Conservation (phyloP, 2,113 vertebrate species). For the Phyllopteryx taeniolatus region DNA sequence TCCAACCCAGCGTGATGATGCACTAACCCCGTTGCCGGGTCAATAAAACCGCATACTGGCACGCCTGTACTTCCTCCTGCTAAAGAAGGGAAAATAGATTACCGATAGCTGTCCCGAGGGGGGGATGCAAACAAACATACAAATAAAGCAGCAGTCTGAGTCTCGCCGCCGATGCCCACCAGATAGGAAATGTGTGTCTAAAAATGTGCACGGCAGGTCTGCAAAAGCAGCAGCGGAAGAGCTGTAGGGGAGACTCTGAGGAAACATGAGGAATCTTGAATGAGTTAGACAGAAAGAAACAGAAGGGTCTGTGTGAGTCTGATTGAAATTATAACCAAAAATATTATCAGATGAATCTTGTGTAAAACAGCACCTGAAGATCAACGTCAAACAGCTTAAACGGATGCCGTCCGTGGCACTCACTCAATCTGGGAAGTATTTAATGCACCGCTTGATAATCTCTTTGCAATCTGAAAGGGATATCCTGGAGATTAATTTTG, state of each 20-base stretch:
- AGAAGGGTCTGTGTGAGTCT: conserved; percentile 30
- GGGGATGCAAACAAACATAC: conserved; percentile 66
- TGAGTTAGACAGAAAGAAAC: conserved; percentile 43
- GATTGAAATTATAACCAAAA: conserved; percentile 53
- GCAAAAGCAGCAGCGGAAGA: conserved; percentile 78
- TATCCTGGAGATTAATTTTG: conserved; percentile 77
- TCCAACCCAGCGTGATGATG: conserved; percentile 70
- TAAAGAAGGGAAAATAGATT: conserved; percentile 73
- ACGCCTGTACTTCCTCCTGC: conserved; percentile 63
- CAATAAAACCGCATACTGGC: conserved; percentile 69
- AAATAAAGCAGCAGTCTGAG: conserved; percentile 64
- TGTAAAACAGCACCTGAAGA: conserved; percentile 45
- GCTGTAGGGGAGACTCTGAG: conserved; percentile 73
- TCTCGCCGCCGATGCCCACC: conserved; percentile 78
- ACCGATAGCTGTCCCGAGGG: conserved; percentile 64
- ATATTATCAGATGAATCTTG: conserved; percentile 53
- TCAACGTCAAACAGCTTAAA: conserved; percentile 28
- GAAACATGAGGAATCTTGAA: conserved; percentile 64
- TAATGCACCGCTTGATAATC: conserved; percentile 71
- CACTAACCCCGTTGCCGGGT: conserved; percentile 66
- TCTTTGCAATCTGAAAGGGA: conserved; percentile 69
- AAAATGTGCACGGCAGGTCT: conserved; percentile 82
- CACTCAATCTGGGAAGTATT: conserved; percentile 69
- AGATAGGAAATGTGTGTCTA: conserved; percentile 82
- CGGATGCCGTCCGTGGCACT: conserved; percentile 50